Evolutionary conservation across 2,888 invertebrate species (phyloP).

Genomic region (Dioctria linearis): DNA sequence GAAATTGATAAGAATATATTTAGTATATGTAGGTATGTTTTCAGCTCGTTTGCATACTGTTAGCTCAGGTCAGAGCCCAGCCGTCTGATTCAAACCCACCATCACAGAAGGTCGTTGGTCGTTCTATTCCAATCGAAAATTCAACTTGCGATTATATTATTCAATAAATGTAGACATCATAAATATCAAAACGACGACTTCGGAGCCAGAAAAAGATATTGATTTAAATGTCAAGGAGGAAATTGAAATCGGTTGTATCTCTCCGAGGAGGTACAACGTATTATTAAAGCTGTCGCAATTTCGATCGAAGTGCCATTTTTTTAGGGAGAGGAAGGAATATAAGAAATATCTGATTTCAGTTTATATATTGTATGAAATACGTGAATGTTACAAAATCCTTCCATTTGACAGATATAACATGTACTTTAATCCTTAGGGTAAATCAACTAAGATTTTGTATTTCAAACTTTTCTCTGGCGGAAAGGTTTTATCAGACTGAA

Average conservation of each 20-base stretch:
- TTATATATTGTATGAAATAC: too few relatives aligned
- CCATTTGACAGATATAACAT: too few relatives aligned
- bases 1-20: background rate
- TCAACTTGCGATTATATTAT: background rate
- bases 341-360: too few relatives aligned
- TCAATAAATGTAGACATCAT: background rate
- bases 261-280: background rate
- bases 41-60: conserved; percentile 15
- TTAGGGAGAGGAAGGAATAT: too few relatives aligned
- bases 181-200: background rate
- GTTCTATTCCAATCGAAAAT: background rate
- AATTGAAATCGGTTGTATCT: background rate
- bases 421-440: too few relatives aligned
- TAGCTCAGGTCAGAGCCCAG: conserved; percentile 18
- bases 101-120: background rate
- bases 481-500: too few relatives aligned
- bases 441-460: too few relatives aligned
- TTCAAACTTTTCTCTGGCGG: too few relatives aligned
- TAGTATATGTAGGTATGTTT: background rate
- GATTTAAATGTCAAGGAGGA: background rate
- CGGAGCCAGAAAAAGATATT: background rate
- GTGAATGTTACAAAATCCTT: too few relatives aligned
- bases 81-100: background rate
- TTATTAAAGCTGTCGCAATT: too few relatives aligned
- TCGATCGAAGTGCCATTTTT: too few relatives aligned